Conservation (phyloP, 2,113 vertebrate genomes). For the Redunca redunca region DNA sequence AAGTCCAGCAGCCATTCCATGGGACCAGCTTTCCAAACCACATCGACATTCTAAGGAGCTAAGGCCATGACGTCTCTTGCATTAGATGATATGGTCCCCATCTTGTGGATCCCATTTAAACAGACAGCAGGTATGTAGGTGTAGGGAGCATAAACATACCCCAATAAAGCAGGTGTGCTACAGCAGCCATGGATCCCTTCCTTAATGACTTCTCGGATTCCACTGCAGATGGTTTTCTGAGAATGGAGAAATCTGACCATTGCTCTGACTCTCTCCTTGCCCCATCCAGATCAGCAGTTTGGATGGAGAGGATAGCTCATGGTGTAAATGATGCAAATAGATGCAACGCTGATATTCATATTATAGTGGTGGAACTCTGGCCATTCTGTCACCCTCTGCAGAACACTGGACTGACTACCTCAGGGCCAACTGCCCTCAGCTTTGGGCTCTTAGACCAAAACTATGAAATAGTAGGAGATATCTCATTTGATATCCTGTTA, state of each 20-base stretch:
- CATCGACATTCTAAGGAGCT: background rate
- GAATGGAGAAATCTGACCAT: background rate
- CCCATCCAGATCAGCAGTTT: background rate
- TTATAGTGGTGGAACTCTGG: background rate
- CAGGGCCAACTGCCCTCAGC: background rate
- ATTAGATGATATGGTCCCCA: background rate
- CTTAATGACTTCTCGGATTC: background rate
- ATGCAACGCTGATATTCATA: background rate
- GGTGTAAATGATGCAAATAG: background rate
- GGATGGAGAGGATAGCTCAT: background rate
- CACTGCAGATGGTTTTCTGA: background rate
- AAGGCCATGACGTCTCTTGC: background rate
- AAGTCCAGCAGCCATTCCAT: background rate
- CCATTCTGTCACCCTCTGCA: background rate
- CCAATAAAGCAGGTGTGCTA: background rate
- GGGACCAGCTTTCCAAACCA: background rate
- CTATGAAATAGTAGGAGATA: background rate
- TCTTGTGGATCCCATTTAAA: background rate
- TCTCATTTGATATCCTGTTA: background rate
- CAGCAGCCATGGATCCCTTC: background rate
- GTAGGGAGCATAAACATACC: rapidly evolving
- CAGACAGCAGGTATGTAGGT: background rate
- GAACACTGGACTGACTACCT: background rate
- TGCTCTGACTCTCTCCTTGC: background rate
- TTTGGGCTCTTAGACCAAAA: background rate